These are phyloP conservation scores for Edolisoma coerulescens DNA, from an alignment of 2,113 vertebrate genomes.

Conservation along the genomic window DNA sequence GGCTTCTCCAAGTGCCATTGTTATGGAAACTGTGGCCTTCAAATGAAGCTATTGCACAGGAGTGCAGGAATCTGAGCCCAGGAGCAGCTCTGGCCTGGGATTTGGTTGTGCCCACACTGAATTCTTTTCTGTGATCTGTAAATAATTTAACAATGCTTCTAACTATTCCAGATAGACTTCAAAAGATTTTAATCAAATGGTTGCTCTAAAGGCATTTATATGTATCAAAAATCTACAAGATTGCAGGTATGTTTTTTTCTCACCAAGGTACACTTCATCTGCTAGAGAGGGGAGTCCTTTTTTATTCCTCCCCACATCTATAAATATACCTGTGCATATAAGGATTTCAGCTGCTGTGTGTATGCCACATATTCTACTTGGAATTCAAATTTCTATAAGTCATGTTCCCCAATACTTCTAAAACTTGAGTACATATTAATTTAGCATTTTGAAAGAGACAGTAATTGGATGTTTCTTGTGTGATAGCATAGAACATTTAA, in stretches of 20 bases:
- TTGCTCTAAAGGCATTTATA: not conserved
- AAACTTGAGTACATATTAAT: not conserved
- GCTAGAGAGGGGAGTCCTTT: not conserved
- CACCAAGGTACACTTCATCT: not conserved
- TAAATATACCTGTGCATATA: not conserved
- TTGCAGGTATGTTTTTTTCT: not conserved
- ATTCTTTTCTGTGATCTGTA: not conserved
- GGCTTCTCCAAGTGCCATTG: not conserved
- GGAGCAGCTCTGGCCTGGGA: not conserved
- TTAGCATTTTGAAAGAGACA: not conserved
- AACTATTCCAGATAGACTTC: not conserved
- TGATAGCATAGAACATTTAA: not conserved
- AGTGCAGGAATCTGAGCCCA: not conserved
- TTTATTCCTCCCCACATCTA: not conserved
- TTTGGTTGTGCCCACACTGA: not conserved
- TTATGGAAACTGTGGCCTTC: conserved; percentile 7
- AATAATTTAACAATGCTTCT: not conserved
- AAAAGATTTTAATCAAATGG: not conserved
- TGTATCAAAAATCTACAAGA: not conserved
- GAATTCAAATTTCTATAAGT: not conserved
- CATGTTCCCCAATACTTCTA: not conserved
- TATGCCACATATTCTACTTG: not conserved
- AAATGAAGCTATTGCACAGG: not conserved
- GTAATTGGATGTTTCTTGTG: not conserved
- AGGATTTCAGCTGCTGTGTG: not conserved